Conservation (phyloP, 1,140 invertebrate species). For the Prorops nasuta region DNA sequence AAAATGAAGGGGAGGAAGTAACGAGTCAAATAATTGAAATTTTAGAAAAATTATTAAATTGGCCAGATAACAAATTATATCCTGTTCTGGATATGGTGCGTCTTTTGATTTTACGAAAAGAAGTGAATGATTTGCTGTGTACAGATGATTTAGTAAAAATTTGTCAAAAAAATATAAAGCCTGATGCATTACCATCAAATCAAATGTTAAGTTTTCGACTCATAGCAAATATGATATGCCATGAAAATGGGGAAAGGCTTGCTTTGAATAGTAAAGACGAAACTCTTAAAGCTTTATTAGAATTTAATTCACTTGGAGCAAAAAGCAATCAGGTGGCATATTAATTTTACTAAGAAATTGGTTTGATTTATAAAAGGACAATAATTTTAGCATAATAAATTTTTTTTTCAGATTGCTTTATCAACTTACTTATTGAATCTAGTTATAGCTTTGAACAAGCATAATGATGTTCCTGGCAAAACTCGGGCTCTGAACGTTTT, state of each 20-base stretch:
- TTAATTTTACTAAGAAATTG: neutral
- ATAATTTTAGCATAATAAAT: constrained; percentile 7
- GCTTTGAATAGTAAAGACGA: constrained; percentile 60
- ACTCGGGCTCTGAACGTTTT: constrained; percentile 55
- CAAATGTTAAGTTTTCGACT: constrained; percentile 76
- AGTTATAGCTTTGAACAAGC: constrained; percentile 60
- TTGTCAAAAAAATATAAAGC: constrained; percentile 45
- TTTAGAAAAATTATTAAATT: constrained; percentile 70
- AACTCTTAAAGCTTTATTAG: constrained; percentile 59
- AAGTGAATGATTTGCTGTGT: constrained; percentile 63
- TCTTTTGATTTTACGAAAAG: constrained; percentile 69
- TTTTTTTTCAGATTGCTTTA: constrained; percentile 68
- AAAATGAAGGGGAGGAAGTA: constrained; percentile 39
- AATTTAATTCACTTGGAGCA: constrained; percentile 59
- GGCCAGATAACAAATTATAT: constrained; percentile 81
- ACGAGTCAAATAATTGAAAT: constrained; percentile 57
- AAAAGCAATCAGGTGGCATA: constrained; percentile 66
- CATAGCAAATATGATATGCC: constrained; percentile 74
- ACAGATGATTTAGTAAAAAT: constrained; percentile 50
- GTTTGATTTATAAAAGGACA: neutral
- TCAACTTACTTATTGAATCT: constrained; percentile 80
- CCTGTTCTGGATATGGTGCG: constrained; percentile 83
- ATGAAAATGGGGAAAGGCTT: constrained; percentile 63
- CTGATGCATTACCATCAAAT: constrained; percentile 62
- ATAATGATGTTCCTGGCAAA: constrained; percentile 46